A percentile compares a stretch with the other conserved stretches of the same genome.
Evolutionary conservation across 2,888 invertebrate species (phyloP).

Genomic region (Dexiosoma caninum): DNA sequence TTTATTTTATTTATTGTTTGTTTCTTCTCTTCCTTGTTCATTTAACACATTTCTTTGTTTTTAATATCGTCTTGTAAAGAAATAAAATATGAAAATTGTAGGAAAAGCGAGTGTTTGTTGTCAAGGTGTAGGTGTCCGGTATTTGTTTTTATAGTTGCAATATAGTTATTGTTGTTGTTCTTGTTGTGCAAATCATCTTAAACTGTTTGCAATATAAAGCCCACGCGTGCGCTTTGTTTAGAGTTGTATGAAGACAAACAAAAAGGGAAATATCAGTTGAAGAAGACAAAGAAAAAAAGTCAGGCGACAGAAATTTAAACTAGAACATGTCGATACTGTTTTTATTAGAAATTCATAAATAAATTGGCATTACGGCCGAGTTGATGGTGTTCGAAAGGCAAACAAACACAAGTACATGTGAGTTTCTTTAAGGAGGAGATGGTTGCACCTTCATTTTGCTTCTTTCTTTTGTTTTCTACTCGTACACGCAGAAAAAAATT

Average conservation of each 20-base stretch:
- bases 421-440: not conserved
- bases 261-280: not conserved
- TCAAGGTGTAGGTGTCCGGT: slow-evolving; percentile 45
- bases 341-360: slow-evolving; percentile 44
- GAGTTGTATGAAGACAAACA: too few species aligned
- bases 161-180: not conserved
- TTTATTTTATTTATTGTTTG: too few species aligned
- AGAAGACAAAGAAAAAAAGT: not conserved
- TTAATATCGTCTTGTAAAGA: slow-evolving; percentile 31
- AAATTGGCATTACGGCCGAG: slow-evolving; percentile 4
- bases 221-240: slow-evolving; percentile 31
- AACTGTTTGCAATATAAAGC: slow-evolving; percentile 19
- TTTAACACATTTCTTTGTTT: slow-evolving; percentile 38
- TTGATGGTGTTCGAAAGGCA: not conserved
- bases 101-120: not conserved
- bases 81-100: not conserved
- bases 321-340: slow-evolving; percentile 29
- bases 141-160: slow-evolving; percentile 7
- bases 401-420: not conserved
- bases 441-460: not conserved
- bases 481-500: too few species aligned
- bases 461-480: too few species aligned
- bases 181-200: slow-evolving; percentile 40
- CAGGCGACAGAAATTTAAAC: slow-evolving; percentile 24
- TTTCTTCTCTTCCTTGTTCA: not conserved